A percentile compares a stretch with the other conserved stretches of the same genome.
Evolutionary conservation across 2,888 invertebrate genomes (phyloP).

Genomic region (Ligdia adustata): DNA sequence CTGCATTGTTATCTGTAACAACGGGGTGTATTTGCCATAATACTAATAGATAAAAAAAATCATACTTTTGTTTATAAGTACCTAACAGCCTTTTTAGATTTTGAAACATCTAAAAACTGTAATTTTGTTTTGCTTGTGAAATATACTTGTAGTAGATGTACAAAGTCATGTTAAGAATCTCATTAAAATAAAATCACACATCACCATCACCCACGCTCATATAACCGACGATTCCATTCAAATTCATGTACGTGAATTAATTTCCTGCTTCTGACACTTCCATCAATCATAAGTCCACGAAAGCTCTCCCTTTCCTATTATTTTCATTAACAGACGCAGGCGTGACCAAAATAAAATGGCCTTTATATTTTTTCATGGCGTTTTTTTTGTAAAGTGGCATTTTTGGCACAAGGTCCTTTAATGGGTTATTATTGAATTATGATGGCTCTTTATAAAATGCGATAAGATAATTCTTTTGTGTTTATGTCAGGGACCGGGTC

Average conservation of each 20-base stretch:
- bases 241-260: conserved; percentile 28
- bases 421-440: conserved; percentile 7
- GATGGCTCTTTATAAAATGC: background rate
- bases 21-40: too few relatives aligned
- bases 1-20: too few relatives aligned
- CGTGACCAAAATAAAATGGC: conserved; percentile 73
- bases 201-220: background rate
- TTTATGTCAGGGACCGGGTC: too few relatives aligned
- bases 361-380: conserved; percentile 52
- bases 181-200: conserved; percentile 9
- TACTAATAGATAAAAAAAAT: too few relatives aligned
- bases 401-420: conserved; percentile 6
- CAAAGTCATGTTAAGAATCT: too few relatives aligned
- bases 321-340: conserved; percentile 69
- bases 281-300: conserved; percentile 51
- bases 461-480: too few relatives aligned
- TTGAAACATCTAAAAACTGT: too few relatives aligned
- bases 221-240: conserved; percentile 23
- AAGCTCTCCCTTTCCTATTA: conserved; percentile 64
- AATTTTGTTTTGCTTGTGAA: too few relatives aligned
- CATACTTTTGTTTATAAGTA: too few relatives aligned
- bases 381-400: conserved; percentile 8
- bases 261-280: conserved; percentile 44
- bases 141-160: too few relatives aligned
- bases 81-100: too few relatives aligned